phyloP scores from a whole-genome alignment of 2,797 vertebrate species.

The Spatula versicolor region DNA sequence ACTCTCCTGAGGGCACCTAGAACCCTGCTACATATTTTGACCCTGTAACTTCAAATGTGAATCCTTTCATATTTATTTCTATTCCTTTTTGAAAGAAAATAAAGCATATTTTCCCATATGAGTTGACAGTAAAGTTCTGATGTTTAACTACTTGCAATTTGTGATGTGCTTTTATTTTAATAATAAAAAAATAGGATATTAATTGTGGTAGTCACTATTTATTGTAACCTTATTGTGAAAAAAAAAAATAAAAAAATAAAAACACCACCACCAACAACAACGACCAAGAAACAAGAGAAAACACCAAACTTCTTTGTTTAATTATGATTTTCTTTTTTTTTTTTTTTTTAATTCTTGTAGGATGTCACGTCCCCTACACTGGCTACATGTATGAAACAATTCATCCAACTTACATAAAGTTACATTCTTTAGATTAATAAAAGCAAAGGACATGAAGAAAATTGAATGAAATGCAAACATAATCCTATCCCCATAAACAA shows the following conservation, averaged over 20 bases:
- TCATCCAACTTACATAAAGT: background rate
- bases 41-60: conserved; percentile 57
- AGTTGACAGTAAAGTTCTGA: background rate
- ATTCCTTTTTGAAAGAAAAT: background rate
- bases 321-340: background rate
- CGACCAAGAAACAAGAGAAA: background rate
- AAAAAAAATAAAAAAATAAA: background rate
- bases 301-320: background rate
- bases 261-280: background rate
- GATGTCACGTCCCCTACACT: background rate
- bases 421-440: background rate
- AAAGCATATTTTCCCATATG: background rate
- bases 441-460: background rate
- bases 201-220: background rate
- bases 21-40: conserved; percentile 51
- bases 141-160: background rate
- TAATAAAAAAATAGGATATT: background rate
- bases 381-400: background rate
- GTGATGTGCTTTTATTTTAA: background rate
- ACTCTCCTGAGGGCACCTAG: conserved; percentile 44
- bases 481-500: background rate
- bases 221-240: background rate
- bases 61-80: conserved; percentile 43
- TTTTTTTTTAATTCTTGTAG: background rate
- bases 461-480: background rate